Evolutionary conservation across 2,113 vertebrate genomes (phyloP).

Genomic region (Chitala chitala): DNA sequence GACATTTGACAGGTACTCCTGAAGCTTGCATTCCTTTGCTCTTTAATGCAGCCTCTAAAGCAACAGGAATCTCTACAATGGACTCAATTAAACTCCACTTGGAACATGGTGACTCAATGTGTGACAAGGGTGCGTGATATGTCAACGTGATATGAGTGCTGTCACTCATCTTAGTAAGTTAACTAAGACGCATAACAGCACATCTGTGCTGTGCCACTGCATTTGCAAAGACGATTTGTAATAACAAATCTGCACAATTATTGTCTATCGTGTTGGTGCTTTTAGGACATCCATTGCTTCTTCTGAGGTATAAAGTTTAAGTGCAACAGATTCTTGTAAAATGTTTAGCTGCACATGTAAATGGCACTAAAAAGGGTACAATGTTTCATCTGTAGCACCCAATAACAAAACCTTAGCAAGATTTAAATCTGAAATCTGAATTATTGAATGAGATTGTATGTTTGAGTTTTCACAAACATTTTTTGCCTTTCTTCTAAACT

Average conservation of each 20-base stretch:
- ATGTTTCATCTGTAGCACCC: too few species aligned
- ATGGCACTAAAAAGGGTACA: too few species aligned
- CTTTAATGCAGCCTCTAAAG: background rate
- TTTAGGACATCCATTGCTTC: background rate
- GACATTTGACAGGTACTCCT: background rate
- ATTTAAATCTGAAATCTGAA: too few species aligned
- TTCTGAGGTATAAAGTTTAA: conserved; percentile 5
- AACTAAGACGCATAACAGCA: background rate
- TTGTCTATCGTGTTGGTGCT: background rate
- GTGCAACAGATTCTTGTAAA: background rate
- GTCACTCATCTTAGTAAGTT: background rate
- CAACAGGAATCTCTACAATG: background rate
- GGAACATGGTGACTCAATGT: conserved; percentile 10
- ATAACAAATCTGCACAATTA: background rate
- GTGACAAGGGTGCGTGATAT: conserved; percentile 10
- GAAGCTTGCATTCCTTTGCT: background rate
- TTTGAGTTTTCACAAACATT: too few species aligned
- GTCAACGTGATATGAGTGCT: background rate
- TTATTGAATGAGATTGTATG: too few species aligned
- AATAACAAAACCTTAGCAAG: too few species aligned
- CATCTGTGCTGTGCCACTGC: background rate
- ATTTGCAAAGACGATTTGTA: background rate
- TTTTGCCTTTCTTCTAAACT: too few species aligned
- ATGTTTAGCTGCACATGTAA: conserved; percentile 16
- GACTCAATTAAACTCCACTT: background rate